These are phyloP conservation scores for Myripristis jacobus DNA, from an alignment of 2,797 vertebrate species.

Conservation along the genomic window DNA sequence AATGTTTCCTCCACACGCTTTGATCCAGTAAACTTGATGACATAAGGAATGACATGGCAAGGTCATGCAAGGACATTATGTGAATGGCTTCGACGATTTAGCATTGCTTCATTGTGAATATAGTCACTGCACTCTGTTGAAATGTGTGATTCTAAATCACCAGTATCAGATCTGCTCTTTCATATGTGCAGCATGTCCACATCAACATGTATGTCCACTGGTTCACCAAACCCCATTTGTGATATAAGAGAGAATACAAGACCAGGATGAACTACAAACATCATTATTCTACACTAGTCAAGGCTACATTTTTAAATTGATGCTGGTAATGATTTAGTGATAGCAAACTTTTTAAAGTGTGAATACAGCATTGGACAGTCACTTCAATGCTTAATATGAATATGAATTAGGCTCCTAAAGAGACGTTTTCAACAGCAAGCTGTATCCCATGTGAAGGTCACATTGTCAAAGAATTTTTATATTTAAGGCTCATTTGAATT, in stretches of 20 bases:
- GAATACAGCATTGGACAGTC: slow-evolving; percentile 2
- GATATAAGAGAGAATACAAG: background rate
- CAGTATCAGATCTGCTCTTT: background rate
- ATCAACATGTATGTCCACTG: background rate
- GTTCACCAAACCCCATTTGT: background rate
- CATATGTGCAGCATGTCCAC: background rate
- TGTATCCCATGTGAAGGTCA: background rate
- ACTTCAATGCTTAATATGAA: background rate
- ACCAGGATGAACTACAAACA: slow-evolving; percentile 12
- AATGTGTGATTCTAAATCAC: background rate
- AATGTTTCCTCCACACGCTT: background rate
- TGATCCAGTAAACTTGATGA: background rate
- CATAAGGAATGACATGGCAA: background rate
- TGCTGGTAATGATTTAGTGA: background rate
- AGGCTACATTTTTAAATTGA: slow-evolving; percentile 10
- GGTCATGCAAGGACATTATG: background rate
- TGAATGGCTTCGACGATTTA: background rate
- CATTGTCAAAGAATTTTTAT: background rate
- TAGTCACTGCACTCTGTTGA: background rate
- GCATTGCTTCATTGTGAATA: background rate
- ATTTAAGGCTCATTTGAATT: background rate
- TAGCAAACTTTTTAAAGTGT: background rate
- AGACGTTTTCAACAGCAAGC: background rate
- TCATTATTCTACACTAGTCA: slow-evolving; percentile 10
- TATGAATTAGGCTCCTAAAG: background rate